phyloP scores from a whole-genome alignment of 2,113 vertebrate species.

The Thomomys bottae region DNA sequence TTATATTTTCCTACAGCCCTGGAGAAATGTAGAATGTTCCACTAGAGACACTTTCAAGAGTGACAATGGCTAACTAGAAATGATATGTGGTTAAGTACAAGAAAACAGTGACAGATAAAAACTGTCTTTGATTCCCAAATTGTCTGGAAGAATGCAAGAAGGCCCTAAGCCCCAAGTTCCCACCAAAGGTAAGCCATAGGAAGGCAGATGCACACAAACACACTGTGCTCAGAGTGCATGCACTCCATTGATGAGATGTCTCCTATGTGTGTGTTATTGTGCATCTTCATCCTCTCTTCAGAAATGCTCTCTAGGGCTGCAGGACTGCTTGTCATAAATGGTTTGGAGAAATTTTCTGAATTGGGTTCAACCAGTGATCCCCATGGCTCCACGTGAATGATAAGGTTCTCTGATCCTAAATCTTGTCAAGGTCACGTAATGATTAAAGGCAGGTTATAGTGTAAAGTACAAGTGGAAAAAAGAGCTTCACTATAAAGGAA shows the following conservation, averaged over 20 bases:
- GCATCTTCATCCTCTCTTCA: neutral
- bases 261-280: neutral
- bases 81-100: fast-evolving
- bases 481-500: conserved; percentile 31
- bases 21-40: neutral
- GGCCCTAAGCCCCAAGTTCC: fast-evolving
- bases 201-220: neutral
- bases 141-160: neutral
- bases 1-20: fast-evolving
- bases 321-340: fast-evolving
- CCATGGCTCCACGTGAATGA: neutral
- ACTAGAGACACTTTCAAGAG: neutral
- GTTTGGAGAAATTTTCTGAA: neutral
- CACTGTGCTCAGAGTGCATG: too few species aligned
- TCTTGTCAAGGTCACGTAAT: neutral
- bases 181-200: fast-evolving
- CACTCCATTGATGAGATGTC: too few species aligned
- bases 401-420: conserved; percentile 27
- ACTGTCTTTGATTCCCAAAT: too few species aligned
- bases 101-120: too few species aligned
- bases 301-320: neutral
- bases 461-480: conserved; percentile 3
- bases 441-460: conserved; percentile 49
- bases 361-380: neutral
- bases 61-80: neutral